Evolutionary conservation across 2,888 invertebrate species (phyloP).

Genomic region (Cephus rjabovi): DNA sequence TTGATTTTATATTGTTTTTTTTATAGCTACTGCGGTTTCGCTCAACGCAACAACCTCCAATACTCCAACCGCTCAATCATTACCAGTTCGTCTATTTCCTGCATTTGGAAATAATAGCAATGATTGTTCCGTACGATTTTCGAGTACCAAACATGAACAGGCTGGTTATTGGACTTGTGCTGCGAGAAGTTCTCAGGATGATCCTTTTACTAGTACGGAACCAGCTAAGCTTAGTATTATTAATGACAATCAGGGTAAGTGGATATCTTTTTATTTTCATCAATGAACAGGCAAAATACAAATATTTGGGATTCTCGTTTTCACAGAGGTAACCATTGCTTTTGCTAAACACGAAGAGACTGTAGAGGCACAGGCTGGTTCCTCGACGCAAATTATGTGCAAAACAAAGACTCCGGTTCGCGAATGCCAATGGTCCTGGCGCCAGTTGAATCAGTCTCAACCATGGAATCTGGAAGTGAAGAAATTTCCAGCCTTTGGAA

Average conservation of each 20-base stretch:
- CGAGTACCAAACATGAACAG: slow-evolving; percentile 59
- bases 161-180: slow-evolving; percentile 64
- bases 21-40: slow-evolving; percentile 41
- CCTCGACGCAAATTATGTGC: slow-evolving; percentile 56
- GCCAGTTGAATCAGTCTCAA: slow-evolving; percentile 59
- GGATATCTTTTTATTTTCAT: not conserved
- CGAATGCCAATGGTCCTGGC: slow-evolving; percentile 64
- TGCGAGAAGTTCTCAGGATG: slow-evolving; percentile 50
- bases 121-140: slow-evolving; percentile 63
- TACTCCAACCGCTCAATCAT: slow-evolving; percentile 41
- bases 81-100: slow-evolving; percentile 58
- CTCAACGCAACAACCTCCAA: slow-evolving; percentile 39
- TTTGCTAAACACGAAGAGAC: slow-evolving; percentile 51
- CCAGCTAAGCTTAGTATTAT: slow-evolving; percentile 58
- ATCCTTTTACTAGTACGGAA: slow-evolving; percentile 55
- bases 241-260: slow-evolving; percentile 46
- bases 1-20: slow-evolving; percentile 10
- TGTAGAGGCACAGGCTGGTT: slow-evolving; percentile 53
- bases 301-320: not conserved
- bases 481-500: slow-evolving; percentile 56
- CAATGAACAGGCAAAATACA: not conserved
- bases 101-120: slow-evolving; percentile 63
- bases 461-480: slow-evolving; percentile 59
- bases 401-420: slow-evolving; percentile 50
- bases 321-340: slow-evolving; percentile 42